These are phyloP conservation scores for Rhabditoides inermis DNA, from an alignment of 2,888 invertebrate genomes.

Conservation along the genomic window DNA sequence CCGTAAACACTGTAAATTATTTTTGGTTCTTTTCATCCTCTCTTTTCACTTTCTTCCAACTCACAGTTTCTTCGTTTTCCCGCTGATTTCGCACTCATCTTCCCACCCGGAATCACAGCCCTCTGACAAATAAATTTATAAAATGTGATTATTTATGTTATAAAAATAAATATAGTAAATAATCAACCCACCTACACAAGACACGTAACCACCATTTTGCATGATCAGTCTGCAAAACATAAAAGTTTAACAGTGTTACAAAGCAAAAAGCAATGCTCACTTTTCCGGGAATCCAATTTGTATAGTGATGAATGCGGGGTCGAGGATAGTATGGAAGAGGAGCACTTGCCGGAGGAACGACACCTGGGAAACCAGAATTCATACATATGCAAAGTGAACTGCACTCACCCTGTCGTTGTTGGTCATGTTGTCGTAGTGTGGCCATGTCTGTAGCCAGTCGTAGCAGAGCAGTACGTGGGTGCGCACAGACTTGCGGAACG, in stretches of 20 bases:
- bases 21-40: too few relatives aligned
- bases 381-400: too few relatives aligned
- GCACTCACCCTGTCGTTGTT: conserved; percentile 29
- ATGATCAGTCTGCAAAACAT: conserved; percentile 43
- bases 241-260: neutral
- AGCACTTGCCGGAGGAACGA: conserved; percentile 46
- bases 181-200: too few relatives aligned
- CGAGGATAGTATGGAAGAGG: conserved; percentile 45
- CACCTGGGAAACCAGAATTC: conserved; percentile 22
- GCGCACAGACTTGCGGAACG: conserved; percentile 42
- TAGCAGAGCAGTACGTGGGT: conserved; percentile 48
- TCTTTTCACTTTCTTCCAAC: conserved; percentile 1
- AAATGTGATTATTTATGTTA: too few relatives aligned
- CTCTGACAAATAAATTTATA: too few relatives aligned
- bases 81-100: conserved; percentile 45
- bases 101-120: conserved; percentile 43
- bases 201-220: conserved; percentile 49
- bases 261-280: too few relatives aligned
- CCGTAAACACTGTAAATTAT: conserved; percentile 44
- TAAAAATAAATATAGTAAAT: too few relatives aligned
- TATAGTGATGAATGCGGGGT: conserved; percentile 43
- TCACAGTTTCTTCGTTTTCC: conserved; percentile 38
- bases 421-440: conserved; percentile 32
- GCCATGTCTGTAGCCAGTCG: conserved; percentile 50
- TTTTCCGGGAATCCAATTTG: too few relatives aligned